A percentile compares a stretch with the other conserved stretches of the same genome.
Evolutionary conservation across 2,888 invertebrate species (phyloP).

Genomic region (Cephus sareptanus): DNA sequence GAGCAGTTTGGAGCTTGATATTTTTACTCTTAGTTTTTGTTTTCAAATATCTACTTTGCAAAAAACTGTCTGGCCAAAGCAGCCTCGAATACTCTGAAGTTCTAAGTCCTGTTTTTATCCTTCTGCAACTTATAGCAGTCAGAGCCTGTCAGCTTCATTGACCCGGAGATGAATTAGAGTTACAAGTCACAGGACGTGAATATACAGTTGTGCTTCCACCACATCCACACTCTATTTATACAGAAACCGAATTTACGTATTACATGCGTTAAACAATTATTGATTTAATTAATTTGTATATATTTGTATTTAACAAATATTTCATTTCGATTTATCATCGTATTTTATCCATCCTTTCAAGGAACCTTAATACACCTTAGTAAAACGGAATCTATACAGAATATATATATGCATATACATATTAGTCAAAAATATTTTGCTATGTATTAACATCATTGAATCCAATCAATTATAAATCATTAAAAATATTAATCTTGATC

Average conservation of each 20-base stretch:
- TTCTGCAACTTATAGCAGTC: conserved; percentile 89
- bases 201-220: conserved; percentile 23
- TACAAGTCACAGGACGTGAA: neutral
- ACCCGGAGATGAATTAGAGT: conserved; percentile 22
- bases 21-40: conserved; percentile 87
- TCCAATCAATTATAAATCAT: neutral
- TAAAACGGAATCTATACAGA: neutral
- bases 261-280: conserved; percentile 7
- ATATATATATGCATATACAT: neutral
- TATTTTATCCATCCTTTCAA: neutral
- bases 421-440: neutral
- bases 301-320: neutral
- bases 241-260: conserved; percentile 29
- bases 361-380: neutral
- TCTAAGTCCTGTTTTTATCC: conserved; percentile 90
- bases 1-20: conserved; percentile 86
- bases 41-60: conserved; percentile 91
- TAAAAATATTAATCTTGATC: neutral
- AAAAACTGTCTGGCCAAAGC: conserved; percentile 85
- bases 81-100: conserved; percentile 91
- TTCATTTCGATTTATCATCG: neutral
- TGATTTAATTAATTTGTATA: neutral
- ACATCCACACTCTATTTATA: conserved; percentile 30
- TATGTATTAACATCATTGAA: no score
- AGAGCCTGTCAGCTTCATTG: conserved; percentile 88